These are phyloP conservation scores for Trichogramma pretiosum DNA, from an alignment of 1,140 invertebrate species.

Conservation along the genomic window DNA sequence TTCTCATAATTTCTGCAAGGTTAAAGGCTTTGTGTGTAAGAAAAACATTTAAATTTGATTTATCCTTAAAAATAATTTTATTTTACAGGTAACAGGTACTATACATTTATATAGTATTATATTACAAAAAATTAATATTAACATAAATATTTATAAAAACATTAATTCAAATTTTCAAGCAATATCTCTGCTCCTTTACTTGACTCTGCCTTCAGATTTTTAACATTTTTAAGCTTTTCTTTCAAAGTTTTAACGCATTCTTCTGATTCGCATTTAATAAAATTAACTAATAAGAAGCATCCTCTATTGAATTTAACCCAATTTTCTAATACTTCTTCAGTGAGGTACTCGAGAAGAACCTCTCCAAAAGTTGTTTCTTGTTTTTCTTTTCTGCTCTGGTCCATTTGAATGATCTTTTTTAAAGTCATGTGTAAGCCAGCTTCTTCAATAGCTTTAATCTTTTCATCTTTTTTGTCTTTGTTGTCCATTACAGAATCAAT, in stretches of 20 bases:
- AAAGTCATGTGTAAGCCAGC: constrained; percentile 68
- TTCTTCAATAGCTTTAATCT: constrained; percentile 70
- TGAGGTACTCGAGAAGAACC: constrained; percentile 39
- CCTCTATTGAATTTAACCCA: constrained; percentile 54
- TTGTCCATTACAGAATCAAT: constrained; percentile 37
- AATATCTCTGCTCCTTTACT: constrained; percentile 47
- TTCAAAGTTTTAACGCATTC: constrained; percentile 23
- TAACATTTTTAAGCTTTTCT: not conserved
- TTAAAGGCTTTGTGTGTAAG: no score
- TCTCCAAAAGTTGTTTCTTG: constrained; percentile 40
- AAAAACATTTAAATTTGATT: no score
- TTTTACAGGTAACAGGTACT: no score
- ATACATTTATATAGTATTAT: no score
- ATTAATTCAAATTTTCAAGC: constrained; percentile 40
- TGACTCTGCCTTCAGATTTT: constrained; percentile 34
- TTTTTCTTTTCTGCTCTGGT: constrained; percentile 43
- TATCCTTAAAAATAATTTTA: no score
- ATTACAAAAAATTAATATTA: no score
- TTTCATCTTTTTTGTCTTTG: constrained; percentile 39
- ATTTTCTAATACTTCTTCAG: constrained; percentile 35
- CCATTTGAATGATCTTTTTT: constrained; percentile 68
- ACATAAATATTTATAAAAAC: no score
- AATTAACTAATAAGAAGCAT: constrained; percentile 51
- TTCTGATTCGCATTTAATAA: constrained; percentile 42
- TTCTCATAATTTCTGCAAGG: no score